Evolutionary conservation across 2,888 invertebrate species (phyloP), one percentile per base, ranked within the genome.

Genomic region (Drosophila infuscata): DNA sequence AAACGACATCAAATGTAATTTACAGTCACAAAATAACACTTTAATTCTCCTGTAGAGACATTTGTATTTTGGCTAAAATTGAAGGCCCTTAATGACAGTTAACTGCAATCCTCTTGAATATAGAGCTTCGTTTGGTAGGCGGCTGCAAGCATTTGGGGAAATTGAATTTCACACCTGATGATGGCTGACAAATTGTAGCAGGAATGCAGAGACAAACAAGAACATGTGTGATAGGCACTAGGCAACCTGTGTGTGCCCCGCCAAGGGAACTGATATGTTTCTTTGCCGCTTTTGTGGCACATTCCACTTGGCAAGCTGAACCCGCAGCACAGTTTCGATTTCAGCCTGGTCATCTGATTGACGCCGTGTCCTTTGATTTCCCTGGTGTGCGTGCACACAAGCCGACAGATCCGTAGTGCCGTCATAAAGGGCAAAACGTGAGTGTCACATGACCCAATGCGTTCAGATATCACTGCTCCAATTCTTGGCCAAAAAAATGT

Each of bases 161-260:
- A 82, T 94, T 33, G 95, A 86, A 81, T 78, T 94, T 94, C 93
- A 90, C 84, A 51, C 70, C 93, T 83, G 68, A 68, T 62, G 66
- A 61, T 61, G 58, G 41, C n/a, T 17, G n/a, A 48, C 53, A 61
- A 58, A 62, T 79, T 73, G 60, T 53, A 32, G 30, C 56, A 43
- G 49, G 57, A 69, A 51, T 60, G 54, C 63, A 60, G 4, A 56
- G 46, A 25, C 38, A 54, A 46, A 32, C 35, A 54, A 46, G 48
- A 30, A 62, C 35, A 54, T 54, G 57, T 64, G 57, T 48, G 33
- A 61, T 17, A 35, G 30, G 43, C 60, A 58, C 25, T 43, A 52
- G 41, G 41, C 46, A 33, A 30, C 49, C 30, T 53, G 57, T 59
- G 52, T 29, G 58, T 20, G 2, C 4, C 17, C 33, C 46, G 32